Evolutionary conservation across 2,113 vertebrate species (phyloP), one percentile per base, ranked within the genome.

Genomic region (Desmodus rotundus): DNA sequence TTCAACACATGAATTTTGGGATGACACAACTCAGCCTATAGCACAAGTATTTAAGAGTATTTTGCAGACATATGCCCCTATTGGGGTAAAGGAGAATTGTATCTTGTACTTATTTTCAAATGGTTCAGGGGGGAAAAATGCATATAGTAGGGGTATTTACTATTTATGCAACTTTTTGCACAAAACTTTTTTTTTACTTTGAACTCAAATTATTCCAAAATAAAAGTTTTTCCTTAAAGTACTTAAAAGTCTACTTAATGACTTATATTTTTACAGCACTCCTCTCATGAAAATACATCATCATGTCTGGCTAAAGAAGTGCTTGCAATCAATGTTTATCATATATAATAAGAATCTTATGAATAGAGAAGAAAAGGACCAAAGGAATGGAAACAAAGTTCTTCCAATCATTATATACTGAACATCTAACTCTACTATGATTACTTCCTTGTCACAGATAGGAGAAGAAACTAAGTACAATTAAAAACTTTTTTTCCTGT

Each of bases 151-250:
- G 38, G 5, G 13, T 84, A 94, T 76, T 7, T 52, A 45, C 10
- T 82, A 85, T 54, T 90, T 33, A 94, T 70, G 70, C 58, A 87
- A 77, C 31, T 65, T 93, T 80, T 95, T 43, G 38, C 38, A 82
- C 61, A 43, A 56, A 82, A 43, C 8, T 28, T 61, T 58, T 56
- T 78, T 54, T 24, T 28, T 72, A 78, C 24, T 74, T 74, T 76
- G 82, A 84, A 91, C 56, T 56, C 36, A 93, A 80, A 81, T 87
- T 83, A 87, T 81, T 96, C 81, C 31, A 70, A 84, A 92, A 81
- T 70, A 84, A 87, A 94, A 73, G 4, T 7, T 56, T 68, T 89
- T 80, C 6, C 26, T 92, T 28, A 45, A 93, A 94, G 38, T 52
- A 82, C 77, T 78, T 91, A 78, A 86, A 81, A 93, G n/a, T 89